Conservation (phyloP, 1,140 invertebrate species). For the Papilio aristodemus region DNA sequence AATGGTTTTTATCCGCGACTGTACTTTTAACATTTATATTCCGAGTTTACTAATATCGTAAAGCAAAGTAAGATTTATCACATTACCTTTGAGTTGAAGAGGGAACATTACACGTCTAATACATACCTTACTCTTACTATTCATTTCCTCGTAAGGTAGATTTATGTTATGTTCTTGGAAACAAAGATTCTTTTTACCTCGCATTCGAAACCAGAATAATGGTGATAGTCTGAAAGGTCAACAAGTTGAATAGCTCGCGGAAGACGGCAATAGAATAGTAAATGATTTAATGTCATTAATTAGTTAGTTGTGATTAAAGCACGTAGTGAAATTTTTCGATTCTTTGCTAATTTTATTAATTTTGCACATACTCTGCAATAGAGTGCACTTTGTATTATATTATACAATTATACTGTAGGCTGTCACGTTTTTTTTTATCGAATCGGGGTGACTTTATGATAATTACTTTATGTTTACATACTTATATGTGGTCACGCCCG, state of each 20-base stretch:
- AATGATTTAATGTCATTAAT: neutral
- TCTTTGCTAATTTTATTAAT: no score
- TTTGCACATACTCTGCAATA: no score
- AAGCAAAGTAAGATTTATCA: neutral
- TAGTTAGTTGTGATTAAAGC: neutral
- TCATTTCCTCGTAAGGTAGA: neutral
- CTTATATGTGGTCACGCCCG: no score
- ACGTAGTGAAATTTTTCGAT: neutral
- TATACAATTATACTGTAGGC: no score
- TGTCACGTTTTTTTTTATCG: no score
- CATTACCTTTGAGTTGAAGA: neutral
- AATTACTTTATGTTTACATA: no score
- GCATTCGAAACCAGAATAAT: neutral
- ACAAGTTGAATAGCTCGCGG: neutral
- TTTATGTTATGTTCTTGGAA: constrained; percentile 3
- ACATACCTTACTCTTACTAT: neutral
- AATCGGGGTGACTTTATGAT: no score
- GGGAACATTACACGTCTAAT: neutral
- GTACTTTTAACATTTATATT: neutral
- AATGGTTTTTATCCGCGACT: no score
- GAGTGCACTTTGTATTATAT: no score
- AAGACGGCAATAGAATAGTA: neutral
- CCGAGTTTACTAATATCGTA: neutral
- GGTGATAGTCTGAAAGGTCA: neutral
- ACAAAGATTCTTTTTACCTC: neutral